Conservation (phyloP, 2,797 vertebrate genomes). For the Gallinago nigripennis region DNA sequence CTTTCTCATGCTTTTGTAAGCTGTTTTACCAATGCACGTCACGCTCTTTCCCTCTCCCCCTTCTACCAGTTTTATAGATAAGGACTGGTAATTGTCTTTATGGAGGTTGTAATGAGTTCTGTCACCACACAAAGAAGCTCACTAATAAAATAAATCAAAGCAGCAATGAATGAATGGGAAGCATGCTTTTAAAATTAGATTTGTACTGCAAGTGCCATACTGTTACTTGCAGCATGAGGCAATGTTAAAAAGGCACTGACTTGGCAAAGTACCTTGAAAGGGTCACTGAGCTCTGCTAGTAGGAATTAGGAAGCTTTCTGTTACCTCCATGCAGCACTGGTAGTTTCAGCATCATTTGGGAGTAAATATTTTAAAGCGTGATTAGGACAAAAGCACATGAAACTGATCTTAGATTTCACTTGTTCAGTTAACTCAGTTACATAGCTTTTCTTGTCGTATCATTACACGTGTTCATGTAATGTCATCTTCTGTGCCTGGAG, state of each 20-base stretch:
- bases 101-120: slow-evolving; percentile 75
- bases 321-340: neutral
- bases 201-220: slow-evolving; percentile 36
- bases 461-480: neutral
- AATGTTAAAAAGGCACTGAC: neutral
- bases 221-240: slow-evolving; percentile 22
- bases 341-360: neutral
- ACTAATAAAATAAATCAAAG: slow-evolving; percentile 81
- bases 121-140: slow-evolving; percentile 75
- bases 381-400: neutral
- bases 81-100: slow-evolving; percentile 75
- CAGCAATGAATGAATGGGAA: slow-evolving; percentile 69
- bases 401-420: neutral
- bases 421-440: neutral
- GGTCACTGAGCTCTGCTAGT: neutral
- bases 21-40: slow-evolving; percentile 33
- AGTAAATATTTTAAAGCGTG: neutral
- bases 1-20: slow-evolving; percentile 18
- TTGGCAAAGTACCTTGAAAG: neutral
- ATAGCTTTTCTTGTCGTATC: neutral
- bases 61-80: slow-evolving; percentile 67
- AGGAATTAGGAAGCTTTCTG: neutral
- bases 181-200: slow-evolving; percentile 70
- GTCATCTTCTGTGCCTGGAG: neutral
- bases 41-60: neutral